A percentile compares a stretch with the other conserved stretches of the same genome.
These are phyloP conservation scores for Anodontia alba DNA, from an alignment of 2,888 invertebrate genomes.

Conservation along the genomic window DNA sequence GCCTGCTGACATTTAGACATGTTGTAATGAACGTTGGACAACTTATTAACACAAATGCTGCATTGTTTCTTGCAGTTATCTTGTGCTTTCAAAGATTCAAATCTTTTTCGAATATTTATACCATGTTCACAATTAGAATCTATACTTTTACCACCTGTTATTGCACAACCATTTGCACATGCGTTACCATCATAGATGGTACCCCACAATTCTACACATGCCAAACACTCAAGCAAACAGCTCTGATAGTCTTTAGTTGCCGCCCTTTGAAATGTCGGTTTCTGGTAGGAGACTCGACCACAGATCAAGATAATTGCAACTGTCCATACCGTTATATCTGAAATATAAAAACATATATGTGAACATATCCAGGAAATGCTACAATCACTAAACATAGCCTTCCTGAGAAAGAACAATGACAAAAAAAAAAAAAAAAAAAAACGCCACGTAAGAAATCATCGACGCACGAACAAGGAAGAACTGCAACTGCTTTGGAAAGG, in stretches of 20 bases:
- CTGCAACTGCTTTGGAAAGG: no score
- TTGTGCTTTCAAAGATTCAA: constrained; percentile 28
- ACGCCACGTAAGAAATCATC: no score
- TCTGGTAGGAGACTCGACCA: neutral
- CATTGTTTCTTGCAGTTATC: constrained; percentile 47
- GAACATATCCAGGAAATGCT: neutral
- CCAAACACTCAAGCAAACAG: constrained; percentile 56
- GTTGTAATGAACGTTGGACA: constrained; percentile 28
- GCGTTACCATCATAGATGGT: constrained; percentile 47
- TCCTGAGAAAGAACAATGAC: no score
- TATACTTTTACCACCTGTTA: constrained; percentile 45
- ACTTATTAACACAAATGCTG: constrained; percentile 16
- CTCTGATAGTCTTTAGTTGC: constrained; percentile 15
- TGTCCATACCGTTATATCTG: neutral
- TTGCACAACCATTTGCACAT: constrained; percentile 53
- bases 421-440: no score
- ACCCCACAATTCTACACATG: constrained; percentile 58
- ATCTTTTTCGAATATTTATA: constrained; percentile 39
- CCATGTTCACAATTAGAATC: constrained; percentile 53
- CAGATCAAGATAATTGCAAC: neutral
- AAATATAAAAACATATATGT: neutral
- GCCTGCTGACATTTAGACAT: constrained; percentile 25
- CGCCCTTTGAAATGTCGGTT: neutral
- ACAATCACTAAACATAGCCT: no score
- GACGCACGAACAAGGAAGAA: no score